These are phyloP conservation scores for Shargacucullia verbasci DNA, from an alignment of 2,888 invertebrate genomes.

Conservation along the genomic window DNA sequence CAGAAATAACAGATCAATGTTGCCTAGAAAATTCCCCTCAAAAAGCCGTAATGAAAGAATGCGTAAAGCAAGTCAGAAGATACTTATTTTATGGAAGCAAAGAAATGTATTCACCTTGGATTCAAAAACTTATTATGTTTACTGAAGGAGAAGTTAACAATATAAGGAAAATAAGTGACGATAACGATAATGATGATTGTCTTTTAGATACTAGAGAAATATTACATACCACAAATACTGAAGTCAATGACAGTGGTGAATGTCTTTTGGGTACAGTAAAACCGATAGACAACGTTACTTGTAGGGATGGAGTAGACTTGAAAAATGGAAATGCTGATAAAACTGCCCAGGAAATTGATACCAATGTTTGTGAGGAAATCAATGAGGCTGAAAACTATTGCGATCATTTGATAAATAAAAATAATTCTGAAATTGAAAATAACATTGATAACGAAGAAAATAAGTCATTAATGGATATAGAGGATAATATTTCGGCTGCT, in stretches of 20 bases:
- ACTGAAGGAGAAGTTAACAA: slow-evolving; percentile 60
- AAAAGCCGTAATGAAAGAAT: not conserved
- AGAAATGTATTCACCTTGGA: slow-evolving; percentile 74
- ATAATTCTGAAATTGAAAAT: slow-evolving; percentile 4
- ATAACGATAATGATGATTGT: not conserved
- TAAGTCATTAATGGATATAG: not conserved
- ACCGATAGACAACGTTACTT: not conserved
- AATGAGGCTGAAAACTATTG: slow-evolving; percentile 6
- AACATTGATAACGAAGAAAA: slow-evolving; percentile 11
- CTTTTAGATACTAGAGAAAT: slow-evolving; percentile 2
- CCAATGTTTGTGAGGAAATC: slow-evolving; percentile 7
- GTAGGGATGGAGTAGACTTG: not conserved
- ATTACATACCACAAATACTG: not conserved
- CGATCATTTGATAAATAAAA: not conserved
- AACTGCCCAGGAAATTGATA: not conserved
- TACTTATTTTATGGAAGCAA: slow-evolving; percentile 59
- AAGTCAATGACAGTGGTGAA: not conserved
- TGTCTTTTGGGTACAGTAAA: slow-evolving; percentile 7
- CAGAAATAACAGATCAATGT: slow-evolving; percentile 4
- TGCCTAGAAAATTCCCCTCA: slow-evolving; percentile 1
- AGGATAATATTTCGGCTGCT: not conserved
- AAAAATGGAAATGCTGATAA: not conserved
- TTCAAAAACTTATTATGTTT: slow-evolving; percentile 74
- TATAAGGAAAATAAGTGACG: slow-evolving; percentile 1
- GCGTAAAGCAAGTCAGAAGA: slow-evolving; percentile 6